A percentile compares a stretch with the other conserved stretches of the same genome.
phyloP scores from a whole-genome alignment of 2,113 vertebrate genomes.

The Erythrocebus patas region DNA sequence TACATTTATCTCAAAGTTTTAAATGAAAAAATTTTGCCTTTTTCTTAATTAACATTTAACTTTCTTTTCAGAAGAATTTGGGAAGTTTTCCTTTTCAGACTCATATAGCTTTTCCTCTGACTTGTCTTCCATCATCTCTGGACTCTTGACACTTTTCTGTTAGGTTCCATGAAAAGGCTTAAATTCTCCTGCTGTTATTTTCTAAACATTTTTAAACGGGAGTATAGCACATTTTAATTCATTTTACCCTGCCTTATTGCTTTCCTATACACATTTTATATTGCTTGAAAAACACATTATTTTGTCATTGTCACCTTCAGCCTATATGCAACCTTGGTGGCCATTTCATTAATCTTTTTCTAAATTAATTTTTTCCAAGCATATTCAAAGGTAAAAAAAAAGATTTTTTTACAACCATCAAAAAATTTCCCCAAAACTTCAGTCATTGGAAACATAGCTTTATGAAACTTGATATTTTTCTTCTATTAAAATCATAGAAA shows the following conservation, averaged over 20 bases:
- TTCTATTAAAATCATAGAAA: background rate
- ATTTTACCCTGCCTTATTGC: background rate
- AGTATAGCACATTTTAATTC: slow-evolving; percentile 1
- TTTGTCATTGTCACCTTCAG: slow-evolving; percentile 11
- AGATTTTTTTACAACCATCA: background rate
- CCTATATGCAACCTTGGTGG: background rate
- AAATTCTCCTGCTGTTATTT: background rate
- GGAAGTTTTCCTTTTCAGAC: background rate
- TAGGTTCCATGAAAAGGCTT: background rate
- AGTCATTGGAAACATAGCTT: background rate
- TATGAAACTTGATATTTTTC: background rate
- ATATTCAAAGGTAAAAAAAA: background rate
- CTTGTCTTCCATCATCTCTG: slow-evolving; percentile 14
- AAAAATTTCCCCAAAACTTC: background rate
- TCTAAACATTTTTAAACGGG: slow-evolving; percentile 15
- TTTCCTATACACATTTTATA: background rate
- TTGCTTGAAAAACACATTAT: background rate
- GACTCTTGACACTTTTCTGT: background rate
- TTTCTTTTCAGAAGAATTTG: background rate
- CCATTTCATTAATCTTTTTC: background rate
- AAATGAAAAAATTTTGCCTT: background rate
- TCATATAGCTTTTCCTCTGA: background rate
- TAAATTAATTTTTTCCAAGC: background rate
- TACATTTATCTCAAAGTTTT: background rate
- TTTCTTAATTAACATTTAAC: background rate